Percentiles rank a stretch among this genome's conserved stretches.
Evolutionary conservation across 2,797 vertebrate genomes (phyloP).

Genomic region (Pipistrellus nathusii): DNA sequence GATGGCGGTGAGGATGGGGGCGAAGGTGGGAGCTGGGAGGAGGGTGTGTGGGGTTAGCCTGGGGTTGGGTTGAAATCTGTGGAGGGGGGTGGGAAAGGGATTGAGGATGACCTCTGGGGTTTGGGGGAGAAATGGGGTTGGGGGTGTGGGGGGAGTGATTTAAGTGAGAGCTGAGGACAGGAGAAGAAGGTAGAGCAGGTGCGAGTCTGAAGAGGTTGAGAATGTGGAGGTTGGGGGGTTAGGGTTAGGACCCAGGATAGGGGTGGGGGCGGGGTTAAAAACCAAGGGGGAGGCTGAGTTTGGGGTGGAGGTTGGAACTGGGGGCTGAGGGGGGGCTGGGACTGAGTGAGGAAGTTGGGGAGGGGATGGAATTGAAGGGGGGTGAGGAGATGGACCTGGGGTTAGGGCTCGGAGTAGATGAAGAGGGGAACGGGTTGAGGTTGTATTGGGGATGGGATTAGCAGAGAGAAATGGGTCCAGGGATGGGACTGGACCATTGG

Average conservation of each 20-base stretch:
- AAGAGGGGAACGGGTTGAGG: no score
- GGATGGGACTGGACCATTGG: background rate
- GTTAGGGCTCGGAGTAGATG: no score
- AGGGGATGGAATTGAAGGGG: background rate
- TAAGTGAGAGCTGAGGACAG: background rate
- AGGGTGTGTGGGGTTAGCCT: background rate
- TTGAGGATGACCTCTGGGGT: background rate
- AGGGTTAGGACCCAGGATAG: no score
- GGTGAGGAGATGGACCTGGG: background rate
- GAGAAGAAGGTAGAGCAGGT: no score
- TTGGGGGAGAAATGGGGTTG: background rate
- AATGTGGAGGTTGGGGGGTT: background rate
- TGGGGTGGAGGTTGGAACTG: background rate
- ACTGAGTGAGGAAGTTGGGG: background rate
- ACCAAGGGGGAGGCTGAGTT: background rate
- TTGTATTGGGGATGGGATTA: fast-evolving
- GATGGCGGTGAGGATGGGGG: background rate
- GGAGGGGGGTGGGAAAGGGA: background rate
- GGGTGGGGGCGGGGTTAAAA: no score
- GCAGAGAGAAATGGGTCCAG: background rate
- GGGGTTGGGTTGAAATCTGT: background rate
- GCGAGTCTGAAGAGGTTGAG: background rate
- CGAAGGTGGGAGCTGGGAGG: background rate
- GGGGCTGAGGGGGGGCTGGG: background rate
- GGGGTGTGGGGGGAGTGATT: background rate